These are phyloP conservation scores for Porites divaricata DNA, from an alignment of 92 coral and sea anemone genomes.

Conservation along the genomic window DNA sequence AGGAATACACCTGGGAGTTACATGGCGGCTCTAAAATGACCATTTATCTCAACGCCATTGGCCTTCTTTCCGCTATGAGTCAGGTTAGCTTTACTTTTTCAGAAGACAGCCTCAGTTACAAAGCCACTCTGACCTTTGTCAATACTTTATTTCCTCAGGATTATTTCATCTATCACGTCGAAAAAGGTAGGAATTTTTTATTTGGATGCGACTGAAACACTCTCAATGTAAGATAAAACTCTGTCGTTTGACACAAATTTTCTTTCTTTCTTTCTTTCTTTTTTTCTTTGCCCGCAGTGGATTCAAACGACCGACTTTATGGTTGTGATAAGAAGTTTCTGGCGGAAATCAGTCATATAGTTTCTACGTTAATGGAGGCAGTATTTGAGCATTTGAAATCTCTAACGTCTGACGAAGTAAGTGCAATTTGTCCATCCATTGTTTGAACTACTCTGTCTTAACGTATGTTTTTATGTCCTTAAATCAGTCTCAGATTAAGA, in stretches of 20 bases:
- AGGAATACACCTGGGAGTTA: conserved; percentile 94
- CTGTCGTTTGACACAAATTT: background rate
- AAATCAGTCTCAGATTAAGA: no score
- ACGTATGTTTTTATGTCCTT: background rate
- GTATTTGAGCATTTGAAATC: conserved; percentile 84
- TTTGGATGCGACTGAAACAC: no score
- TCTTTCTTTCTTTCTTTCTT: conserved; percentile 3
- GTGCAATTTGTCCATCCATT: background rate
- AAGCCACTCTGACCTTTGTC: background rate
- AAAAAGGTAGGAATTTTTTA: conserved; percentile 70
- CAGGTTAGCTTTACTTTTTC: conserved; percentile 64
- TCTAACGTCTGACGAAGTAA: conserved; percentile 79
- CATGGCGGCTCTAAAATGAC: conserved; percentile 93
- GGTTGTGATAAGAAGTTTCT: conserved; percentile 94
- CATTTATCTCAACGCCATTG: conserved; percentile 86
- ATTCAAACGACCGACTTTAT: conserved; percentile 92
- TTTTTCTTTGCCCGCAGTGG: conserved; percentile 71
- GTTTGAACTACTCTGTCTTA: background rate
- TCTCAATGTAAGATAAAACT: no score
- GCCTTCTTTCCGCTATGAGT: conserved; percentile 88
- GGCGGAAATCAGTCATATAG: conserved; percentile 81
- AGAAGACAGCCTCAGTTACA: no score
- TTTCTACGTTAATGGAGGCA: conserved; percentile 82
- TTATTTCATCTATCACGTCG: conserved; percentile 78
- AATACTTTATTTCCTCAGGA: conserved; percentile 44